phyloP scores from a whole-genome alignment of 1,140 invertebrate species.

The Papilio machaon region DNA sequence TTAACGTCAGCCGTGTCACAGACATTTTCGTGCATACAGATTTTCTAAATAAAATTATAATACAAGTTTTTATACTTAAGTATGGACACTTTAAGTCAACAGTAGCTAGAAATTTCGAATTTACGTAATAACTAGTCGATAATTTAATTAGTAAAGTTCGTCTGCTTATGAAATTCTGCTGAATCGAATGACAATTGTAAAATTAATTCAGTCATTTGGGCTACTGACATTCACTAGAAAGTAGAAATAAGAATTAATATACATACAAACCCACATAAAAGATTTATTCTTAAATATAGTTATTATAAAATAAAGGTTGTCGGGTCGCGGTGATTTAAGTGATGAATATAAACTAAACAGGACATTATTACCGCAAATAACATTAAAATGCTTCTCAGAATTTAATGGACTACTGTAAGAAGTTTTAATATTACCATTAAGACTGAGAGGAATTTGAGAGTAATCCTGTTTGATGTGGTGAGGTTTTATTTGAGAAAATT shows the following conservation, averaged over 20 bases:
- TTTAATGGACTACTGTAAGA: slow-evolving; percentile 12
- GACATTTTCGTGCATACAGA: background rate
- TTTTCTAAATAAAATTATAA: background rate
- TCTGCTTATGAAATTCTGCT: too few species aligned
- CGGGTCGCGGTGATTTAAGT: background rate
- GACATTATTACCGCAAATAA: slow-evolving; percentile 15
- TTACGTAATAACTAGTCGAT: too few species aligned
- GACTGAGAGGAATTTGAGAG: slow-evolving; percentile 22
- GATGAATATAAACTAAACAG: slow-evolving; percentile 18
- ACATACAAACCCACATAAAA: too few species aligned
- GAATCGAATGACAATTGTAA: too few species aligned
- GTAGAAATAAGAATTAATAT: too few species aligned
- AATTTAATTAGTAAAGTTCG: too few species aligned
- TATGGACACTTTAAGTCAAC: background rate
- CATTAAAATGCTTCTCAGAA: slow-evolving; percentile 8
- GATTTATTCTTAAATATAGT: too few species aligned
- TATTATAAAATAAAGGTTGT: background rate
- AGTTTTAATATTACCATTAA: slow-evolving; percentile 22
- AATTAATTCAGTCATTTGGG: too few species aligned
- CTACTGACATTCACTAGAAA: too few species aligned
- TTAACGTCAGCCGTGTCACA: background rate
- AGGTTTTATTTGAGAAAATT: slow-evolving; percentile 21
- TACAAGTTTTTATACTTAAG: background rate
- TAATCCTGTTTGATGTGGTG: slow-evolving; percentile 19
- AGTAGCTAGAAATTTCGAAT: background rate